phyloP scores from a whole-genome alignment of 2,113 vertebrate species.

The Myanophis thanlyinensis region DNA sequence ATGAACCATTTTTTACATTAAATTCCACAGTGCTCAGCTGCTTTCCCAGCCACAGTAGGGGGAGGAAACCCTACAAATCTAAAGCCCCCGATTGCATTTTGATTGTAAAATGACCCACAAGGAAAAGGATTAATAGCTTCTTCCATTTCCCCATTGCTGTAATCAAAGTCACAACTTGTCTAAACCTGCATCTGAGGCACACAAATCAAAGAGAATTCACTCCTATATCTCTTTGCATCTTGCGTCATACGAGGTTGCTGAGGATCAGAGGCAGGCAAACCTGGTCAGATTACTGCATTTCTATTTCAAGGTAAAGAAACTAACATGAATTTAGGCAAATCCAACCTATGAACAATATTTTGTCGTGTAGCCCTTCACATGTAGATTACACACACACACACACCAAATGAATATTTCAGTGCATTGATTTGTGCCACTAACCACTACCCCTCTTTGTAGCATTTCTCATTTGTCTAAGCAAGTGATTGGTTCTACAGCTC shows the following conservation, averaged over 20 bases:
- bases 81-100: neutral
- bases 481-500: constrained; percentile 37
- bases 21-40: neutral
- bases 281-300: neutral
- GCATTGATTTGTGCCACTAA: constrained; percentile 55
- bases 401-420: constrained; percentile 23
- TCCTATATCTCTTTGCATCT: neutral
- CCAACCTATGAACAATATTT: too few species aligned
- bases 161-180: neutral
- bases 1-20: neutral
- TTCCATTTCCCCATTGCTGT: neutral
- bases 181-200: neutral
- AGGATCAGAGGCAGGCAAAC: neutral
- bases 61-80: neutral
- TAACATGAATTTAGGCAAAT: neutral
- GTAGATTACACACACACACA: neutral
- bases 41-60: neutral
- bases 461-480: constrained; percentile 53
- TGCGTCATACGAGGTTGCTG: neutral
- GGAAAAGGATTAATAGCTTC: neutral
- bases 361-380: neutral
- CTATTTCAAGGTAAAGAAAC: neutral
- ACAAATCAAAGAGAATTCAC: neutral
- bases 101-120: neutral
- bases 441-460: constrained; percentile 27